Base-by-base conservation (phyloP, 2,797 vertebrate genomes). In the Pipistrellus pygmaeus region DNA sequence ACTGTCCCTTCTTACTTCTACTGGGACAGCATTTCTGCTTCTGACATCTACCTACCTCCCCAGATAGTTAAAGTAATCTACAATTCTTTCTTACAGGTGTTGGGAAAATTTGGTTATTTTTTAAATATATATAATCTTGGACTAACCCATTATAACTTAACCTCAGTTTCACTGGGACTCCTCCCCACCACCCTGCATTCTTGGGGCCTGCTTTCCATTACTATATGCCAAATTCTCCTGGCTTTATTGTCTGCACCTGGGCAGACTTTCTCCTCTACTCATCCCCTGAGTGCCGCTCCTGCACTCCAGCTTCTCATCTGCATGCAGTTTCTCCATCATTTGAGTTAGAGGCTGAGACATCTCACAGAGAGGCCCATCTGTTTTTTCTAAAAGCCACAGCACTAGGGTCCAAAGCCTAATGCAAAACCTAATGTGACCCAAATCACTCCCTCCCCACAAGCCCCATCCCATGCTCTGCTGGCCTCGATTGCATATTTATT, bases 121-220 rank as follows among this genome's bases (percentile, higher is more conserved):
- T 25, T 53, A 53, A 17, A 17, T 6, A 44, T 35, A 18, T 4
- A 6, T 35, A 11, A 27, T 25, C 20, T 14, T 35, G 30, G 44
- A 48, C 60, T 4, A n/a, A 38, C 25, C 55, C 38, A 20, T 88
- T 23, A 11, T n/a, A 10, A 25, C 15, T 10, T 41, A 35, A 15
- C 32, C 12, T 25, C 62, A 9, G 55, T 35, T 53, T 68, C 55
- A 60, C 0, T 0, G 35, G 77, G 55, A 51, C 2, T 30, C 13
- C 6, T 17, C 5, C 30, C 69, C 23, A 1, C 7, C 1, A 1
- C 2, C 20, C 3, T 30, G 32, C 0, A 0, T 14, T 53, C 44
- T 7, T 17, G 6, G 25, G 27, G 18, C 14, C 32, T 21, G 8
- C 51, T 71, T 25, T 48, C 11, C 8, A 0, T n/a, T 11, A n/a